Conservation (phyloP, 2,797 vertebrate genomes). For the Siniperca obscura region DNA sequence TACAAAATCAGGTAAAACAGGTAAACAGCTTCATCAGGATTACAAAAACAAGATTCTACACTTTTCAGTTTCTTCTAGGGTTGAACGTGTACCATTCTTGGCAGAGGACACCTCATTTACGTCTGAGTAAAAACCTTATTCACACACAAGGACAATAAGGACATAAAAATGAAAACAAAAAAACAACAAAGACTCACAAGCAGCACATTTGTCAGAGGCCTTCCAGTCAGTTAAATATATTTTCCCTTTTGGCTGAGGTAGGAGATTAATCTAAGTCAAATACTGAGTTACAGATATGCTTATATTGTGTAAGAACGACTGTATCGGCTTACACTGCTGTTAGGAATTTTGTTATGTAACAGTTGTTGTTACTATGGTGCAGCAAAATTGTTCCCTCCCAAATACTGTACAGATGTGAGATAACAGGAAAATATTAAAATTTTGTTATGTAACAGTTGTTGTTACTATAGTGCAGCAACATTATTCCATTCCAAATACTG, state of each 20-base stretch:
- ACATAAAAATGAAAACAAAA: not conserved
- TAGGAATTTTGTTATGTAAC: constrained; percentile 3
- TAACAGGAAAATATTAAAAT: constrained; percentile 8
- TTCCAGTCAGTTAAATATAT: constrained; percentile 45
- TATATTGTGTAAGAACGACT: not conserved
- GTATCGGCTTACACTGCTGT: not conserved
- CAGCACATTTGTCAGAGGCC: constrained; percentile 24
- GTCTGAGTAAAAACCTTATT: not conserved
- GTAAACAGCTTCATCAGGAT: constrained; percentile 27
- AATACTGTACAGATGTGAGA: not conserved
- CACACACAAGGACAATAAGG: not conserved
- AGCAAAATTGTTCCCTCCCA: constrained; percentile 32
- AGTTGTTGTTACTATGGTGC: not conserved
- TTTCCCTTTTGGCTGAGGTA: constrained; percentile 81
- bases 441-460: constrained; percentile 11
- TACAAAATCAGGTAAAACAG: constrained; percentile 35
- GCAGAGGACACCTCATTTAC: constrained; percentile 1
- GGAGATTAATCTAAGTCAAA: constrained; percentile 54
- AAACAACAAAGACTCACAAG: not conserved
- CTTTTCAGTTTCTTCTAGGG: constrained; percentile 7
- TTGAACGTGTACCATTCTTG: constrained; percentile 17
- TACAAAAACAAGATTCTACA: constrained; percentile 16
- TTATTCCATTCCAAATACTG: constrained; percentile 13
- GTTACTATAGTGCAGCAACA: constrained; percentile 14
- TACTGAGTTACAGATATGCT: constrained; percentile 10